Percentiles rank a stretch among this genome's conserved stretches.
These are phyloP conservation scores for Muricea muricata DNA, from an alignment of 92 coral and sea anemone species.

Conservation along the genomic window DNA sequence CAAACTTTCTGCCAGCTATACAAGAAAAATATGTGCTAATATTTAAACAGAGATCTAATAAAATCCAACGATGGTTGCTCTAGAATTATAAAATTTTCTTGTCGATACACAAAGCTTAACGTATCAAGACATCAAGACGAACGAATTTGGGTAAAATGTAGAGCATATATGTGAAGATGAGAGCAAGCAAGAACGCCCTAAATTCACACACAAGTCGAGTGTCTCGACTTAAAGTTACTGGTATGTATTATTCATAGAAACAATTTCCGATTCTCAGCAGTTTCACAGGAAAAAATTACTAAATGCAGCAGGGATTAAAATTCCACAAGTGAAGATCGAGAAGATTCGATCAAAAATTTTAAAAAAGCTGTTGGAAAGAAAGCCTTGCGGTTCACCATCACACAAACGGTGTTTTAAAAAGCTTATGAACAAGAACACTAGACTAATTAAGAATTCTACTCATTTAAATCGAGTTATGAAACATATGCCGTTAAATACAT, in stretches of 20 bases:
- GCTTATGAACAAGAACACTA: too few relatives aligned
- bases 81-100: neutral
- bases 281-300: slow-evolving; percentile 12
- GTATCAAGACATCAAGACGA: neutral
- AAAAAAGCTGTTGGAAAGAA: too few relatives aligned
- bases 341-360: too few relatives aligned
- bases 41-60: slow-evolving; percentile 6
- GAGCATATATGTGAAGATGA: neutral
- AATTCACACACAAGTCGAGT: neutral
- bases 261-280: slow-evolving; percentile 36
- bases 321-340: too few relatives aligned
- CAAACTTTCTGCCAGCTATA: neutral
- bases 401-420: too few relatives aligned
- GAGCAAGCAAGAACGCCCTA: neutral
- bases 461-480: neutral
- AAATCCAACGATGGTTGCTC: neutral
- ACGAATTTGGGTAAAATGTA: neutral
- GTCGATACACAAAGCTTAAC: neutral
- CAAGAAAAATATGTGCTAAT: slow-evolving; percentile 22
- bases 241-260: neutral
- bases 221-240: slow-evolving; percentile 8
- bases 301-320: too few relatives aligned
- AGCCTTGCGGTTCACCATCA: too few relatives aligned
- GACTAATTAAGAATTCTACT: neutral
- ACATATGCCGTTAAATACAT: too few relatives aligned